These are phyloP conservation scores for Platycercus adscitus DNA, from an alignment of 2,113 vertebrate genomes.

Conservation along the genomic window DNA sequence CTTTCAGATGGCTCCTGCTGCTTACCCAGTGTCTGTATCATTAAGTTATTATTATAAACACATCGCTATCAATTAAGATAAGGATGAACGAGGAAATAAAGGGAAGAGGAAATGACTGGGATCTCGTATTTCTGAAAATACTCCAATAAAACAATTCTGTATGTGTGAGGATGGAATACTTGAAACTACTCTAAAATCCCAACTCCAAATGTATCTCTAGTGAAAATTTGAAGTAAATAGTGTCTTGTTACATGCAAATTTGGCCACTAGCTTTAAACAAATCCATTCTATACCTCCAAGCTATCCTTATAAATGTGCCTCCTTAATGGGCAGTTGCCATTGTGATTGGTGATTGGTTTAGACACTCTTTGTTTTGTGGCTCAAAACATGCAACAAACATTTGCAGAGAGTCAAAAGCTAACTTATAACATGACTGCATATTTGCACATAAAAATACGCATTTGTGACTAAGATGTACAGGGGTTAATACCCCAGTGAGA, in stretches of 20 bases:
- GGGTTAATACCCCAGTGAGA: neutral
- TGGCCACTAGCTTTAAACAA: neutral
- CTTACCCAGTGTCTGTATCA: neutral
- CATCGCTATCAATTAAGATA: neutral
- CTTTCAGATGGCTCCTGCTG: neutral
- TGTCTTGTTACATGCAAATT: neutral
- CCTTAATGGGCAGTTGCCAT: neutral
- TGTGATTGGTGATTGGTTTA: neutral
- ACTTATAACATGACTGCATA: neutral
- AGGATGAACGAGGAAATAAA: slow-evolving; percentile 17
- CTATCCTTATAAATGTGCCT: neutral
- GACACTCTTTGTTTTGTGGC: neutral
- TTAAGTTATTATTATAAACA: neutral
- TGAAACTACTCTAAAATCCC: neutral
- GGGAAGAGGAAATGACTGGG: slow-evolving; percentile 41
- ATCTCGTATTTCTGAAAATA: neutral
- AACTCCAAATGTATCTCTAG: neutral
- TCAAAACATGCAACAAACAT: neutral
- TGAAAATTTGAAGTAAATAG: neutral
- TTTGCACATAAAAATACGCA: neutral
- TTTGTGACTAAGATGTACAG: neutral
- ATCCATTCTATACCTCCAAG: neutral
- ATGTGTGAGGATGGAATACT: neutral
- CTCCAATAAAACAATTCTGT: neutral
- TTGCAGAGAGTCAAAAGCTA: neutral